phyloP scores from a whole-genome alignment of 2,888 invertebrate species.

The Tiliacea citrago region DNA sequence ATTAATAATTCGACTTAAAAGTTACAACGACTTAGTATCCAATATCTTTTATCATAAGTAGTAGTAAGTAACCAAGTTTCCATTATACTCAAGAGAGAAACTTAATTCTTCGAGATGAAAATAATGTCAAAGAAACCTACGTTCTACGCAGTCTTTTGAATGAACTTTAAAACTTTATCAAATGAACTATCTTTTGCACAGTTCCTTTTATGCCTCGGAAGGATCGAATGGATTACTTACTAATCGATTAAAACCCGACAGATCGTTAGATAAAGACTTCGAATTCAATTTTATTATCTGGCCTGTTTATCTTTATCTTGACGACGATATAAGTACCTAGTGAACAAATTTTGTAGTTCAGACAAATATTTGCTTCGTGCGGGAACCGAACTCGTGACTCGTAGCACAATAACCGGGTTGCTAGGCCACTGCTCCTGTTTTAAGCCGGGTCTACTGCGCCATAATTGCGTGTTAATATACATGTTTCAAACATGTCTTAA shows the following conservation, averaged over 20 bases:
- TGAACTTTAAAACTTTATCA: not conserved
- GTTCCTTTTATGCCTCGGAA: not conserved
- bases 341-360: not conserved
- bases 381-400: not conserved
- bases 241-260: not conserved
- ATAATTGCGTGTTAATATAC: no score
- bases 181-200: not conserved
- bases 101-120: not conserved
- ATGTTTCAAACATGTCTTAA: no score
- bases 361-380: not conserved
- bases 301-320: not conserved
- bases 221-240: not conserved
- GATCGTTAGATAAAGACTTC: not conserved
- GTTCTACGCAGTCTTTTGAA: not conserved
- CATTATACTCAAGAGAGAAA: not conserved
- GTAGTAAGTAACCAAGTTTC: not conserved
- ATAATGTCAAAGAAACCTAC: not conserved
- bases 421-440: not conserved
- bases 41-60: not conserved
- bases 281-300: not conserved
- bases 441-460: no score
- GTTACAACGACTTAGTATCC: not conserved
- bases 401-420: not conserved
- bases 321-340: not conserved
- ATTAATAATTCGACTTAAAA: no score